Evolutionary conservation across 2,113 vertebrate species (phyloP).

Genomic region (Rafetus swinhoei): DNA sequence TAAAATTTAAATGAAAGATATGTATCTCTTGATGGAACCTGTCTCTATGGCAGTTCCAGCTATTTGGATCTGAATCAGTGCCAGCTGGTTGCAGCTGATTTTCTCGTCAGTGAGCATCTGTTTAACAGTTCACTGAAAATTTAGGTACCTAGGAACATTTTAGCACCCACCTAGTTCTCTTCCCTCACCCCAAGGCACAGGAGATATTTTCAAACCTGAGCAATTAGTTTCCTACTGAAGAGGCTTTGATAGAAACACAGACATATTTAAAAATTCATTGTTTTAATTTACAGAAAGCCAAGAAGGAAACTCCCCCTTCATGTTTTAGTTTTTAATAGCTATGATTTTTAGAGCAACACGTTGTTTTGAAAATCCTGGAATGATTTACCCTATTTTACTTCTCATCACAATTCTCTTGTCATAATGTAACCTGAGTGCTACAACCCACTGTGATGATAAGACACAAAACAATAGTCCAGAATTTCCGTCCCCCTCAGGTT

Average conservation of each 20-base stretch:
- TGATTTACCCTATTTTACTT: constrained; percentile 19
- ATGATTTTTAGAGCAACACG: constrained; percentile 30
- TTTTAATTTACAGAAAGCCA: neutral
- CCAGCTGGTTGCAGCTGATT: constrained; percentile 53
- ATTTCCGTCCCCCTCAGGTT: neutral
- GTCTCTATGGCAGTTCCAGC: constrained; percentile 37
- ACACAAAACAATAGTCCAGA: constrained; percentile 13
- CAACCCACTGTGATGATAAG: neutral
- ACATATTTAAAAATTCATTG: constrained; percentile 1
- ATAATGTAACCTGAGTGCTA: constrained; percentile 14
- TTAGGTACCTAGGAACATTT: constrained; percentile 34
- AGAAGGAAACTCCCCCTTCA: neutral
- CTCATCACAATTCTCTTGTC: neutral
- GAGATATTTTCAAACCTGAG: constrained; percentile 33
- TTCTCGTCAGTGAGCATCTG: constrained; percentile 53
- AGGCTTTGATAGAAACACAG: neutral
- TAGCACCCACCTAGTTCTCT: neutral
- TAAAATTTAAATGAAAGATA: constrained; percentile 66
- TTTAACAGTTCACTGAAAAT: constrained; percentile 59
- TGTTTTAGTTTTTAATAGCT: neutral
- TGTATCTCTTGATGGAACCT: constrained; percentile 45
- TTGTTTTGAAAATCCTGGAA: constrained; percentile 33
- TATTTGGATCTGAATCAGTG: constrained; percentile 47
- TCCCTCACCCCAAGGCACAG: constrained; percentile 12
- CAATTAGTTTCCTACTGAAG: constrained; percentile 21